Evolutionary conservation across 2,888 invertebrate genomes (phyloP).

Genomic region (Cremastinae sp.): DNA sequence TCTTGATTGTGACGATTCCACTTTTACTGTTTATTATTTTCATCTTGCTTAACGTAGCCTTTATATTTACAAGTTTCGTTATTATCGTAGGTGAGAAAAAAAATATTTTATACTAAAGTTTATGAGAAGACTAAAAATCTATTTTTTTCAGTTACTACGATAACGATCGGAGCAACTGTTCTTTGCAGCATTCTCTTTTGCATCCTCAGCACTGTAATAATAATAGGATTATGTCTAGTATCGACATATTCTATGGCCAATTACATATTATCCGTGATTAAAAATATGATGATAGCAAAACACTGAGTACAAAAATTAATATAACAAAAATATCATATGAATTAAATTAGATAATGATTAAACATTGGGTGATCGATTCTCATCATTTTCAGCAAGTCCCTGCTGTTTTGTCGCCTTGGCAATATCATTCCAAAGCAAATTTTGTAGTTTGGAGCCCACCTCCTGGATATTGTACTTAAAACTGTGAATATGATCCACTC

Average conservation of each 20-base stretch:
- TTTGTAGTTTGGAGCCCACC: slow-evolving; percentile 55
- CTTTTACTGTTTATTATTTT: slow-evolving; percentile 60
- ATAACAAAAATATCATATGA: not conserved
- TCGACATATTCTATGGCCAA: slow-evolving; percentile 46
- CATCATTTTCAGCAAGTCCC: slow-evolving; percentile 33
- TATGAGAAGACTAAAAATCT: not conserved
- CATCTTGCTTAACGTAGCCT: slow-evolving; percentile 60
- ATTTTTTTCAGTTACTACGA: slow-evolving; percentile 55
- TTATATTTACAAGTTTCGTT: slow-evolving; percentile 62
- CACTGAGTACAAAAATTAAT: not conserved
- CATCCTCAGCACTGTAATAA: slow-evolving; percentile 51
- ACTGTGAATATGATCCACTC: slow-evolving; percentile 65
- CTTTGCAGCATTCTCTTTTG: slow-evolving; percentile 61
- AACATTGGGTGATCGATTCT: slow-evolving; percentile 59
- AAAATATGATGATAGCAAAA: slow-evolving; percentile 35
- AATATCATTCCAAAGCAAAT: slow-evolving; percentile 69
- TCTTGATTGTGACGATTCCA: slow-evolving; percentile 58
- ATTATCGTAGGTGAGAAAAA: slow-evolving; percentile 59
- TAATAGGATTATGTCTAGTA: slow-evolving; percentile 53
- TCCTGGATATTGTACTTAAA: slow-evolving; percentile 64
- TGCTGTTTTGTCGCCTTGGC: slow-evolving; percentile 52
- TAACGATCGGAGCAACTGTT: slow-evolving; percentile 59
- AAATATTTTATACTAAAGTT: not conserved
- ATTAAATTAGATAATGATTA: slow-evolving; percentile 11
- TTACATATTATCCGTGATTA: slow-evolving; percentile 51